Evolutionary conservation across 2,888 invertebrate genomes (phyloP), one percentile per base, ranked within the genome.

Genomic region (Euclidia mi): DNA sequence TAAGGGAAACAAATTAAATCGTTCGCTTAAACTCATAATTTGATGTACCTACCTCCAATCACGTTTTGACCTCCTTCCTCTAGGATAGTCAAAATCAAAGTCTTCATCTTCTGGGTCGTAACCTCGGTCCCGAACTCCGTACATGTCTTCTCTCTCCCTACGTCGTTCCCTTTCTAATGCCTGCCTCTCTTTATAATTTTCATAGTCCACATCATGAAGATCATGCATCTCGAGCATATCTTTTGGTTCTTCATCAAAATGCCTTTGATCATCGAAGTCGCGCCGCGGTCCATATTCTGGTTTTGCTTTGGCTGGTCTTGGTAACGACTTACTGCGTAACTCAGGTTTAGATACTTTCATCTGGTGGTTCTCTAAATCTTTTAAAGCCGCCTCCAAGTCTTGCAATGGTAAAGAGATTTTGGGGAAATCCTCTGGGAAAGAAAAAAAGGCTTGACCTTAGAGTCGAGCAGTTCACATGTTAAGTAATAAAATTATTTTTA

Each of bases 171-270:
- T 86, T 59, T 90, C 89, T 48, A 90, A 69, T 38, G 91, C 80
- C 60, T 84, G 93, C 75, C 72, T 91, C 78, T 96, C 95, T 29
- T 92, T 92, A 58, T 95, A 95, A 31, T 93, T 94, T 49, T 93
- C 92, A 50, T 87, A 92, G 40, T 94, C 94, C 0, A 94, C 92
- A 3, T 92, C 92, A 29, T 87, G 84, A 0, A 94, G 78, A 50
- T 94, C 93, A 17, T 92, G 93, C 92, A 93, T 92, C 63, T 92
- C 91, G 20, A 82, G 85, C 53, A 85, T 81, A 32, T 95, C 95
- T n/a, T 84, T 88, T 18, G 88, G 79, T 0, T 90, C 90, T 0
- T 92, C 84, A 31, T 92, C 82, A 60, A 84, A 83, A 52, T 84
- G 72, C 43, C 88, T 82, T 10, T 76, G 76, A 1, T 88, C 89